A percentile compares a stretch with the other conserved stretches of the same genome.
These are phyloP conservation scores for Ametastegia equiseti DNA, from an alignment of 2,888 invertebrate genomes.

Conservation along the genomic window DNA sequence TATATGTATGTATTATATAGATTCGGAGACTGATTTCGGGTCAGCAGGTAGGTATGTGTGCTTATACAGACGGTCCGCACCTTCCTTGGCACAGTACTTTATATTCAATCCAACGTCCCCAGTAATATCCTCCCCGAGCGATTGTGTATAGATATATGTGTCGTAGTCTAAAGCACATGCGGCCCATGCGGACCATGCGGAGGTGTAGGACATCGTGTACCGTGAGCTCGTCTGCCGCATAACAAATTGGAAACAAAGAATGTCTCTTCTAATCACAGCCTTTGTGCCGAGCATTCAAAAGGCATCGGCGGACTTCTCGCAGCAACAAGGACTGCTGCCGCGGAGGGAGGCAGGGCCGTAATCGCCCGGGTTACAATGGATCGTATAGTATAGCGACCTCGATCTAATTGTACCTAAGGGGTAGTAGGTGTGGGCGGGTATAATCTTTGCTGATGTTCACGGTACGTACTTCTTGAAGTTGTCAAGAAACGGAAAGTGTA, in stretches of 20 bases:
- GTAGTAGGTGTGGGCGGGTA: too few species aligned
- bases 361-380: constrained; percentile 40
- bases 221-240: constrained; percentile 52
- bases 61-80: constrained; percentile 27
- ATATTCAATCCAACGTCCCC: constrained; percentile 44
- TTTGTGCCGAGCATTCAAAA: constrained; percentile 28
- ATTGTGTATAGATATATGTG: not conserved
- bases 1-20: not conserved
- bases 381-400: constrained; percentile 22
- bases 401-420: constrained; percentile 11
- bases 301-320: not conserved
- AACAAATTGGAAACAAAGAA: constrained; percentile 54
- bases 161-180: constrained; percentile 25
- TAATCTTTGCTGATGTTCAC: not conserved
- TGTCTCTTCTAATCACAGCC: constrained; percentile 45
- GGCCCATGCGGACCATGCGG: constrained; percentile 19
- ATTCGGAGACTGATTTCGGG: not conserved
- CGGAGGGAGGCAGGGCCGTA: not conserved
- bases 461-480: not conserved
- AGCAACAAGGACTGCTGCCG: constrained; percentile 7
- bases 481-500: not conserved
- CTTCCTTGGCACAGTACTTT: constrained; percentile 26
- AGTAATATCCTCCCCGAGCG: constrained; percentile 38
- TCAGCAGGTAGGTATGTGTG: constrained; percentile 11
- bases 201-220: constrained; percentile 54